phyloP scores from a whole-genome alignment of 2,113 vertebrate species.

The Alouatta palliata region DNA sequence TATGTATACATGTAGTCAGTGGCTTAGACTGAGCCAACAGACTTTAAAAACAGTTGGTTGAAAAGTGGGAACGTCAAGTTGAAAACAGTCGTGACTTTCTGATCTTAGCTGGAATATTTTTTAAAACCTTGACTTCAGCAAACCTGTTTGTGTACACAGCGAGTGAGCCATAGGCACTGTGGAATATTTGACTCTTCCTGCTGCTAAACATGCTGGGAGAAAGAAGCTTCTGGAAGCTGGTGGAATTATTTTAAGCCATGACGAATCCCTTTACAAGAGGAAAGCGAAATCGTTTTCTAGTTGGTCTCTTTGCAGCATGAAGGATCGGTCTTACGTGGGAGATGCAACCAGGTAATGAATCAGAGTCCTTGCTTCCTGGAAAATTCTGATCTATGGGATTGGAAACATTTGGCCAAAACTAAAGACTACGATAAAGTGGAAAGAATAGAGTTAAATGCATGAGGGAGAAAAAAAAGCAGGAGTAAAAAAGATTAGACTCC shows the following conservation, averaged over 20 bases:
- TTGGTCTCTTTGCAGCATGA: constrained; percentile 48
- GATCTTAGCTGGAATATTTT: constrained; percentile 59
- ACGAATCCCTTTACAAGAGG: constrained; percentile 38
- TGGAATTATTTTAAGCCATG: constrained; percentile 54
- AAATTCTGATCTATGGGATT: not conserved
- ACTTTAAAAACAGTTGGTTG: constrained; percentile 57
- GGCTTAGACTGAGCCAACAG: constrained; percentile 39
- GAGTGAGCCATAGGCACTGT: constrained; percentile 23
- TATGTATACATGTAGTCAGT: not conserved
- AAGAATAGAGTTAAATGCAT: not conserved
- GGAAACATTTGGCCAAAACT: not conserved
- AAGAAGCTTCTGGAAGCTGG: constrained; percentile 60
- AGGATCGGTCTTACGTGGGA: not conserved
- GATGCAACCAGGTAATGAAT: not conserved
- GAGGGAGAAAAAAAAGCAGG: not conserved
- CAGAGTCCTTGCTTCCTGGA: not conserved
- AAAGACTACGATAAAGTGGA: not conserved
- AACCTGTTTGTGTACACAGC: constrained; percentile 51
- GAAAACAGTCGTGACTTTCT: constrained; percentile 69
- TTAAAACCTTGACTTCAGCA: constrained; percentile 55
- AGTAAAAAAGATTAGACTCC: not conserved
- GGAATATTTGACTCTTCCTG: constrained; percentile 46
- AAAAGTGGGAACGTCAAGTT: constrained; percentile 60
- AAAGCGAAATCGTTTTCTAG: constrained; percentile 60
- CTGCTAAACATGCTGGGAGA: constrained; percentile 52